Percentiles rank a stretch among this genome's conserved stretches.
Evolutionary conservation across 1,140 invertebrate species (phyloP).

Genomic region (Aphis craccivora): DNA sequence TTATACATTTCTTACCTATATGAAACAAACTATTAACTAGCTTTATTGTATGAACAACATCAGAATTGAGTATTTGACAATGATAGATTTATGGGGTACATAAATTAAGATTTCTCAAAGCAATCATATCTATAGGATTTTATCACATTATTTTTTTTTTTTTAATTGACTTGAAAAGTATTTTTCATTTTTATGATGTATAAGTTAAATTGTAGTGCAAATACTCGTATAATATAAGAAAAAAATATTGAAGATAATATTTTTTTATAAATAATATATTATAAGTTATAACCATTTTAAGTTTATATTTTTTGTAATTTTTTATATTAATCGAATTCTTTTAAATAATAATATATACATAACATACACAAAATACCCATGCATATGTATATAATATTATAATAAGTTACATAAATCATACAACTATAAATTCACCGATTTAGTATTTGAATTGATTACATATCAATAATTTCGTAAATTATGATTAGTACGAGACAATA

Average conservation of each 20-base stretch:
- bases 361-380: not conserved
- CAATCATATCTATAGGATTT: not conserved
- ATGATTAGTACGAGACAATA: not conserved
- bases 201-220: not conserved
- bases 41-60: not conserved
- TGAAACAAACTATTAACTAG: not conserved
- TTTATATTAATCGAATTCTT: too few species aligned
- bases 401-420: not conserved
- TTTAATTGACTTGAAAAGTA: not conserved
- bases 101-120: not conserved
- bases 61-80: too few species aligned
- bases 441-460: not conserved
- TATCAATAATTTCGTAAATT: not conserved
- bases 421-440: not conserved
- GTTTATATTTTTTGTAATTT: not conserved
- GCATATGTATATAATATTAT: not conserved
- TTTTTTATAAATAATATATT: not conserved
- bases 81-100: not conserved
- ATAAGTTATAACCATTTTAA: not conserved
- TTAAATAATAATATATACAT: not conserved
- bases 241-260: not conserved
- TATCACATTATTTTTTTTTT: not conserved
- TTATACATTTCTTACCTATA: not conserved
- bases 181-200: not conserved
- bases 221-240: too few species aligned